Base-by-base conservation (phyloP, 2,797 vertebrate genomes). In the Jordanella pulchra region DNA sequence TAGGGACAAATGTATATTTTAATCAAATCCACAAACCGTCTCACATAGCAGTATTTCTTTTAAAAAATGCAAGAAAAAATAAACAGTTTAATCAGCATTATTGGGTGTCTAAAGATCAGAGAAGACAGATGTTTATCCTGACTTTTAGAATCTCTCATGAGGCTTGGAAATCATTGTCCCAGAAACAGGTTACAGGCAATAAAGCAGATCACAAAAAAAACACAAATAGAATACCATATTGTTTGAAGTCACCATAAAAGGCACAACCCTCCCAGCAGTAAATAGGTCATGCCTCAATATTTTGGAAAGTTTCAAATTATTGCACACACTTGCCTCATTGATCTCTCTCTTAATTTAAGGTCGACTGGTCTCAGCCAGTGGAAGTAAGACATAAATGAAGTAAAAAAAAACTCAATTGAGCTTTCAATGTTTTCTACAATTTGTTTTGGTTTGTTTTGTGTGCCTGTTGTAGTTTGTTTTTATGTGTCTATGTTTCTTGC, bases 231-330 rank as follows among this genome's bases (percentile, higher is more conserved):
- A 85, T 70, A 84, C 55, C 79, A 76, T 75, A 77, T 70, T 86
- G 80, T 89, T 90, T 90, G 84, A 89, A 90, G 88, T 90, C 81
- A 64, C 78, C 74, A 77, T 77, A 65, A 65, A 70, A 73, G 70
- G 74, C 75, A 15, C 4, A 15, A 50, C 81, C 77, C 67, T 82
- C 69, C 74, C 72, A 44, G 27, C 82, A 76, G 75, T 84, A 91
- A 89, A 92, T 90, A 84, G 89, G 89, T 91, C 91, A 90, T 83
- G 84, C 60, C 84, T 86, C 83, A 73, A 83, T 83, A 87, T 90
- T 91, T 91, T 87, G 83, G 74, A 80, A 84, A 87, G 87, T 92
- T 92, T 89, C 86, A 89, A 87, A 89, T 91, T 83, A 91, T 91
- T 92, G 91, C 89, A 86, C 82, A 75, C 83, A 69, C 80, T 86